Evolutionary conservation across 1,140 invertebrate genomes (phyloP).

Genomic region (Oryzaephilus surinamensis): DNA sequence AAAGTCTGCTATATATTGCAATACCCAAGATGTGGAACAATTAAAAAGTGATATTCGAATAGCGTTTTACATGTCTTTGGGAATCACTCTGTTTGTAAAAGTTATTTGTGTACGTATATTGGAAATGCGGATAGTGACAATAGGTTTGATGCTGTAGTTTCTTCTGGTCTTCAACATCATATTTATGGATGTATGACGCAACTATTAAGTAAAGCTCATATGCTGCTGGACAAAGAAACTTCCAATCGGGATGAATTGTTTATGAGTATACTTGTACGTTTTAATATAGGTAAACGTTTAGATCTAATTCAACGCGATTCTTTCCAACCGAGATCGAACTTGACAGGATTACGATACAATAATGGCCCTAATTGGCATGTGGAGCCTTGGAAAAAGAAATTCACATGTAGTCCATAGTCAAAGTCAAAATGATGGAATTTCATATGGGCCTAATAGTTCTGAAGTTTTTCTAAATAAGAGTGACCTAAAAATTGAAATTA

Average conservation of each 20-base stretch:
- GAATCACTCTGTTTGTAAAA: not conserved
- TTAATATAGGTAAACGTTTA: constrained; percentile 5
- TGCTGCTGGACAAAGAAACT: constrained; percentile 5
- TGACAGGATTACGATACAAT: constrained; percentile 4
- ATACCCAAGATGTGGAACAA: not conserved
- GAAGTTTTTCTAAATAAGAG: no score
- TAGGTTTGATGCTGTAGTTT: no score
- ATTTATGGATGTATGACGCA: no score
- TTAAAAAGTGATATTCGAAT: not conserved
- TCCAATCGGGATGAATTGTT: constrained; percentile 3
- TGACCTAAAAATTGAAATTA: no score
- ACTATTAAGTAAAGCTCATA: constrained; percentile 1
- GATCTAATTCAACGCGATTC: constrained; percentile 5
- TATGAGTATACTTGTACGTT: constrained; percentile 5
- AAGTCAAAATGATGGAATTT: no score
- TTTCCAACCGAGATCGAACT: not conserved
- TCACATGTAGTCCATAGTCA: no score
- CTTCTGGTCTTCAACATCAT: no score
- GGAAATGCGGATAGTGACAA: not conserved
- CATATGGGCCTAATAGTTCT: no score
- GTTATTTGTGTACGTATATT: not conserved
- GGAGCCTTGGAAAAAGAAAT: no score
- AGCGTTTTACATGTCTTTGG: constrained; percentile 1
- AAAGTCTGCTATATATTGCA: no score
- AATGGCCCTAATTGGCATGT: constrained; percentile 1